A percentile compares a stretch with the other conserved stretches of the same genome.
phyloP scores from a whole-genome alignment of 2,113 vertebrate species.

The Pogona vitticeps region DNA sequence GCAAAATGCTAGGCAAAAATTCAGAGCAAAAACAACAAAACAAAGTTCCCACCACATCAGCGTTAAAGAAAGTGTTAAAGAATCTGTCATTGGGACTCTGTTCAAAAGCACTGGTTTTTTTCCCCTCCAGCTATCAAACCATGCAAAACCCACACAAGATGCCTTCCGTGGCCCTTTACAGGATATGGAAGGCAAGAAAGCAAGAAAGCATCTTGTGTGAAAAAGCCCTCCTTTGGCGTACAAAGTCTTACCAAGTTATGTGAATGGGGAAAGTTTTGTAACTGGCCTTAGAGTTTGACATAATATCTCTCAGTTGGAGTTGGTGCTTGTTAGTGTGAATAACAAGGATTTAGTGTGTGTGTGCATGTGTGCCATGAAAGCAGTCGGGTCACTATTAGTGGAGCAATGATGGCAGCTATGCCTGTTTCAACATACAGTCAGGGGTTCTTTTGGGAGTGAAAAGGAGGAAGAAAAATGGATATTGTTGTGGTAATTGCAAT shows the following conservation, averaged over 20 bases:
- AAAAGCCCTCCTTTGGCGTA: constrained; percentile 66
- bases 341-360: constrained; percentile 33
- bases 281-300: constrained; percentile 71
- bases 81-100: constrained; percentile 52
- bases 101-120: constrained; percentile 58
- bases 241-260: constrained; percentile 65
- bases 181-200: constrained; percentile 31
- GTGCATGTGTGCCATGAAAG: constrained; percentile 63
- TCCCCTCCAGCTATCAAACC: constrained; percentile 10
- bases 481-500: constrained; percentile 68
- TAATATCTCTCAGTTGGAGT: constrained; percentile 74
- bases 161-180: constrained; percentile 58
- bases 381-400: constrained; percentile 75
- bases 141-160: constrained; percentile 58
- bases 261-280: constrained; percentile 72
- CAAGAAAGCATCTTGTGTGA: constrained; percentile 55
- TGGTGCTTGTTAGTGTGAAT: constrained; percentile 68
- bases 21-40: constrained; percentile 8
- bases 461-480: constrained; percentile 73
- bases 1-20: constrained; percentile 7
- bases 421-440: constrained; percentile 74
- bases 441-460: constrained; percentile 68
- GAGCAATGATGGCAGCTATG: constrained; percentile 71
- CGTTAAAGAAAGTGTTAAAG: constrained; percentile 60
- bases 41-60: constrained; percentile 35